These are phyloP conservation scores for Eutolmus rufibarbis DNA, from an alignment of 2,888 invertebrate genomes.

Conservation along the genomic window DNA sequence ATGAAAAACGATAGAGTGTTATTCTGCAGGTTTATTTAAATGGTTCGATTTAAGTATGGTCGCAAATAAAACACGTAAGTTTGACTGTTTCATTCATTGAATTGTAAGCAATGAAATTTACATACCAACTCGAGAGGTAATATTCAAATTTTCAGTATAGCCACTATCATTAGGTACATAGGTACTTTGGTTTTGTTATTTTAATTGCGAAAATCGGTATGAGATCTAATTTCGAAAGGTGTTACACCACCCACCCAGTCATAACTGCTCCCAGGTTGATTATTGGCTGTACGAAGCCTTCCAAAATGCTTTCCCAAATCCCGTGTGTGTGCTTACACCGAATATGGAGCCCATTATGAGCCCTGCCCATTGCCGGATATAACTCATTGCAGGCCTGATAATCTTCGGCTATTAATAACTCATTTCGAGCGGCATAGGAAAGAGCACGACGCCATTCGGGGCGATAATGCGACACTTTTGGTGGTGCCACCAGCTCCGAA, in stretches of 20 bases:
- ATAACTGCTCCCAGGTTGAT: not conserved
- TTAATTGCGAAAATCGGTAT: not conserved
- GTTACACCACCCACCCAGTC: not conserved
- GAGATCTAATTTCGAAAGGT: not conserved
- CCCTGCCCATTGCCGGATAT: not conserved
- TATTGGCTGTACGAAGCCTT: not conserved
- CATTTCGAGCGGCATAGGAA: not conserved
- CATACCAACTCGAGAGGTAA: not conserved
- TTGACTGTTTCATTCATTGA: not conserved
- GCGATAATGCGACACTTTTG: constrained; percentile 4
- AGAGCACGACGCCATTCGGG: not conserved
- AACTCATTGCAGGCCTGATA: not conserved
- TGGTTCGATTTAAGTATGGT: not conserved
- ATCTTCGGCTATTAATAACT: constrained; percentile 2
- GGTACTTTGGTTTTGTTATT: not conserved
- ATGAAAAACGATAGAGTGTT: too few relatives aligned
- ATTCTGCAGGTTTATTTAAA: too few relatives aligned
- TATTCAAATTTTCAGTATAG: not conserved
- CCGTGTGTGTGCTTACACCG: not conserved
- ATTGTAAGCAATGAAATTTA: not conserved
- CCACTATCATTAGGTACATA: not conserved
- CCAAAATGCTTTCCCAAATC: not conserved
- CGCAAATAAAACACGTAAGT: not conserved
- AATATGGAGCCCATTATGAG: not conserved
- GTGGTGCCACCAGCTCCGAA: not conserved